A percentile compares a stretch with the other conserved stretches of the same genome.
phyloP scores from a whole-genome alignment of 35 echinoderm and acorn worm species.

The Eucidaris tribuloides region DNA sequence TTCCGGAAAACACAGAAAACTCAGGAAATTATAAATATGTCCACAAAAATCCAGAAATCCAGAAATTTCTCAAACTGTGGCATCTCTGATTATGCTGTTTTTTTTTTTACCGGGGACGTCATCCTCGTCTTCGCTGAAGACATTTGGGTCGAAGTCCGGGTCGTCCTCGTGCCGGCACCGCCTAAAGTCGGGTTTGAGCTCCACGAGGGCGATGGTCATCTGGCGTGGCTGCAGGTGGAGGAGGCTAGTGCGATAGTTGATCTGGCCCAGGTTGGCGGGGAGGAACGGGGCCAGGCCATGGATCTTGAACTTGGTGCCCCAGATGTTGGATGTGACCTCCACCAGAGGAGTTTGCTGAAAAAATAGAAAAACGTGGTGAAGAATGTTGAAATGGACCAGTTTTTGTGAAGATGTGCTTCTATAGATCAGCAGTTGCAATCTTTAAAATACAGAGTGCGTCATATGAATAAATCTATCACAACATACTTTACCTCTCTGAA shows the following conservation, averaged over 20 bases:
- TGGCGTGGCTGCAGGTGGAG: slow-evolving; percentile 95
- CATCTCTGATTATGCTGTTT: no score
- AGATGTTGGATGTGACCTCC: slow-evolving; percentile 97
- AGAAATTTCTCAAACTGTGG: no score
- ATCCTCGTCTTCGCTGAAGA: slow-evolving; percentile 97
- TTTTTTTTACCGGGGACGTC: slow-evolving; percentile 48
- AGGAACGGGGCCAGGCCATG: slow-evolving; percentile 76
- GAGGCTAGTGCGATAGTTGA: slow-evolving; percentile 95
- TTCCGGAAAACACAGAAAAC: no score
- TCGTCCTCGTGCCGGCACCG: slow-evolving; percentile 54
- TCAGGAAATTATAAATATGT: no score
- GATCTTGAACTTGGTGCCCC: slow-evolving; percentile 99
- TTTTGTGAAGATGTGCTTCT: neutral
- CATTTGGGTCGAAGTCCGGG: slow-evolving; percentile 77
- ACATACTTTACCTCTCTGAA: no score
- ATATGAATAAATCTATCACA: no score
- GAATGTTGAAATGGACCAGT: neutral
- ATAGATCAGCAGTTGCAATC: no score
- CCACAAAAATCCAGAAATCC: no score
- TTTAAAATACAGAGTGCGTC: no score
- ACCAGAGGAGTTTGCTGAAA: slow-evolving; percentile 75
- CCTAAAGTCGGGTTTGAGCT: slow-evolving; percentile 62
- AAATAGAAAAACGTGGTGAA: neutral
- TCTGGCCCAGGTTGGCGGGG: slow-evolving; percentile 88
- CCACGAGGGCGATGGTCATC: slow-evolving; percentile 97